Base-by-base conservation (phyloP, 2,797 vertebrate species). In the Odontamblyopus lacepedii region DNA sequence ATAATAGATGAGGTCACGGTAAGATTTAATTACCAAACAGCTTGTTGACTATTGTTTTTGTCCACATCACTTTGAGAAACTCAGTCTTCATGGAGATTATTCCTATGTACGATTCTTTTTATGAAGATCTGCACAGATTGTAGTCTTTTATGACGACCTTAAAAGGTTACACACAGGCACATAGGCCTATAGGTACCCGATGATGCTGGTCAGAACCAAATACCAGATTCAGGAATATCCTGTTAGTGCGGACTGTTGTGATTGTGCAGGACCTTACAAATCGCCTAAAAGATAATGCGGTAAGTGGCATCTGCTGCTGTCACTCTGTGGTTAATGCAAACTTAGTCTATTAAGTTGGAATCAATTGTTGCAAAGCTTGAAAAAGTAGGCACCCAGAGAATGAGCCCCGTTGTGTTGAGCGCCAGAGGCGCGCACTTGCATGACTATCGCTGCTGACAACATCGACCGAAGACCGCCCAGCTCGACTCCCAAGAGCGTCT, bases 321-420 rank as follows among this genome's bases (percentile, higher is more conserved):
- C 62, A 41, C 62, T 63, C 38, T 26, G 1, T n/a, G 16, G 18
- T 7, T 35, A 16, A 29, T 6, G 13, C 26, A 60, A 6, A 44
- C 12, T 44, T 13, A 44, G 41, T 44, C 13, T 44, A 44, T 12
- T 44, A 44, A 12, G 12, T 44, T 11, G 41, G 41, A 23, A 23
- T 23, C 1, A 23, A 23, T 23, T 23, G 41, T 13, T 44, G 41
- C 2, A 16, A 48, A 15, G 44, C 2, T 48, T 15, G 3, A 38
- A 65, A 65, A 65, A 7, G 63, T 4, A 48, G 63, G 82, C 85
- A 90, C 91, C 89, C 91, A 0, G 91, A 92, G 92, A 92, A 85
- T 93, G 90, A 92, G 92, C 92, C 92, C 92, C 91, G 91, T 93
- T 93, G 57, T 83, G 92, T 90, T 89, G 0, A 3, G 16, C 60